Evolutionary conservation across 1,140 invertebrate species (phyloP).

Genomic region (Drosophila busckii): DNA sequence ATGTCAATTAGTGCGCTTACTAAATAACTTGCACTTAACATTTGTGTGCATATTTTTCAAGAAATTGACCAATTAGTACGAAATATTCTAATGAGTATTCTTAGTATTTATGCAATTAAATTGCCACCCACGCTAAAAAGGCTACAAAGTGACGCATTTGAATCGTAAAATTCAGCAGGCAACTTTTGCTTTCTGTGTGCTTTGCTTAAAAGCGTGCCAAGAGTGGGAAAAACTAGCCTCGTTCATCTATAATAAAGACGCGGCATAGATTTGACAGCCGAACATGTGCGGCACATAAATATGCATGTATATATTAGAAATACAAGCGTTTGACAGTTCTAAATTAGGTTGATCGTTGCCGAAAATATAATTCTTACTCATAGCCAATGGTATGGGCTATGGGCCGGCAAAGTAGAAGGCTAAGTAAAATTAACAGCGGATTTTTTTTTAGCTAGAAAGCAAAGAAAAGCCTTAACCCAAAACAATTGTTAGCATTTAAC

Average conservation of each 20-base stretch:
- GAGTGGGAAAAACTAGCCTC: background rate
- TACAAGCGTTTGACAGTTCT: slow-evolving; percentile 41
- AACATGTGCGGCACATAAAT: background rate
- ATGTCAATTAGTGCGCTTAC: too few species aligned
- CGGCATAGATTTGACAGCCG: slow-evolving; percentile 20
- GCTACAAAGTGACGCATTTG: slow-evolving; percentile 7
- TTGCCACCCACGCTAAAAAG: slow-evolving; percentile 5
- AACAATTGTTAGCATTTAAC: slow-evolving; percentile 9
- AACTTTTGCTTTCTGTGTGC: slow-evolving; percentile 27
- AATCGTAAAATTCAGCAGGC: slow-evolving; percentile 6
- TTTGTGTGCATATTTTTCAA: slow-evolving; percentile 30
- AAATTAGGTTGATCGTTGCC: slow-evolving; percentile 47
- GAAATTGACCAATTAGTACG: slow-evolving; percentile 12
- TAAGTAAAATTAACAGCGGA: background rate
- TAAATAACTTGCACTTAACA: too few species aligned
- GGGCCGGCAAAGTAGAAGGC: slow-evolving; percentile 3
- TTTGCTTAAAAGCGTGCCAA: slow-evolving; percentile 20
- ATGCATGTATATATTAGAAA: background rate
- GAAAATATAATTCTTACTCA: slow-evolving; percentile 32
- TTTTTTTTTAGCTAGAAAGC: too few species aligned
- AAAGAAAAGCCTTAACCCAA: slow-evolving; percentile 27
- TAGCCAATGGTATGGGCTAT: background rate
- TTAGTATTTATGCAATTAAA: background rate
- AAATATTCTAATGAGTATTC: background rate
- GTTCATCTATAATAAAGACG: slow-evolving; percentile 5